Conservation (phyloP, 1,140 invertebrate species). For the Hypothenemus hampei region DNA sequence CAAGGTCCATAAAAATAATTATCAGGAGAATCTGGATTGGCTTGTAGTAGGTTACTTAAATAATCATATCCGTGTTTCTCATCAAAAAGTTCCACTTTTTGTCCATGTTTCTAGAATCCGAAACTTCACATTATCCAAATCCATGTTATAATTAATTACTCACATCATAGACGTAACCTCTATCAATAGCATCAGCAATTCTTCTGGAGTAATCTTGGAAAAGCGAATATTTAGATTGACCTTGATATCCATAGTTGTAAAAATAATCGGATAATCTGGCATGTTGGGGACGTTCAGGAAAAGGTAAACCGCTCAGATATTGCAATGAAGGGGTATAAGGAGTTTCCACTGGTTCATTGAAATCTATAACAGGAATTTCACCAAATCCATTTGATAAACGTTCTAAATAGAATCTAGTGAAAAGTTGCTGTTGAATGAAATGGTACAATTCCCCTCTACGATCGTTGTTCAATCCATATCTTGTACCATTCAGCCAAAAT, state of each 20-base stretch:
- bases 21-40: constrained; percentile 62
- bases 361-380: constrained; percentile 55
- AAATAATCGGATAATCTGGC: constrained; percentile 42
- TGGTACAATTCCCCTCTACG: constrained; percentile 61
- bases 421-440: constrained; percentile 56
- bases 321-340: constrained; percentile 62
- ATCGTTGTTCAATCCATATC: constrained; percentile 48
- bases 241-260: constrained; percentile 33
- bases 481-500: constrained; percentile 56
- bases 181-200: constrained; percentile 58
- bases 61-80: constrained; percentile 53
- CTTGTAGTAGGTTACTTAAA: constrained; percentile 63
- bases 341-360: constrained; percentile 50
- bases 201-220: constrained; percentile 53
- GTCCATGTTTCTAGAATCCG: constrained; percentile 47
- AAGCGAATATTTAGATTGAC: constrained; percentile 30
- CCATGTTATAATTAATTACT: constrained; percentile 38
- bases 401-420: constrained; percentile 64
- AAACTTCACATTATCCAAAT: too few relatives aligned
- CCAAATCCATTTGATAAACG: constrained; percentile 59
- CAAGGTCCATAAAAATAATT: constrained; percentile 56
- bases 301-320: constrained; percentile 60
- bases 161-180: constrained; percentile 51
- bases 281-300: constrained; percentile 56
- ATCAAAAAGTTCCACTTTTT: constrained; percentile 49